Percentiles rank a stretch among this genome's conserved stretches.
Evolutionary conservation across 2,113 vertebrate genomes (phyloP).

Genomic region (Crotophaga sulcirostris): DNA sequence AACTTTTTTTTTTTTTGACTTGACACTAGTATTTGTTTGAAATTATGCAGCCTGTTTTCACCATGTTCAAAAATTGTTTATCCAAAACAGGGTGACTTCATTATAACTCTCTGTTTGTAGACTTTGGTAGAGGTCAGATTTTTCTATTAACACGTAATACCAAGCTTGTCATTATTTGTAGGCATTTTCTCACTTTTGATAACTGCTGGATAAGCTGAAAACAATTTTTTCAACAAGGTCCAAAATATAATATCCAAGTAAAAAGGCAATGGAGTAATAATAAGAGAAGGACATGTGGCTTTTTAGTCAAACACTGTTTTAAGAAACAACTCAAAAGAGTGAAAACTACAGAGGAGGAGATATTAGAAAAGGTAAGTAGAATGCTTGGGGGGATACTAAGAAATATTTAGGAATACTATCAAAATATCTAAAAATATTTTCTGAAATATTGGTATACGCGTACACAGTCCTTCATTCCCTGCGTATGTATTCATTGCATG

Average conservation of each 20-base stretch:
- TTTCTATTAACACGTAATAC: neutral
- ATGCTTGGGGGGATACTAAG: neutral
- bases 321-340: neutral
- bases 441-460: neutral
- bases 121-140: neutral
- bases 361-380: neutral
- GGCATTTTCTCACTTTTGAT: neutral
- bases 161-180: neutral
- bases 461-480: neutral
- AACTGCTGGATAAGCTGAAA: neutral
- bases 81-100: neutral
- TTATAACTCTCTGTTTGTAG: neutral
- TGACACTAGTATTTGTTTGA: neutral
- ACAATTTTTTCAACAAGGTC: neutral
- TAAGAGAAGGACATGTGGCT: neutral
- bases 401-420: neutral
- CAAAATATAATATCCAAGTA: neutral
- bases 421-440: neutral
- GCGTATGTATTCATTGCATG: neutral
- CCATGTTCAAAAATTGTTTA: neutral
- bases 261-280: neutral
- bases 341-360: neutral
- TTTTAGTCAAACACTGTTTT: neutral
- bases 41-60: neutral
- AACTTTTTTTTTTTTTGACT: neutral